Conservation (phyloP, 2,888 invertebrate species). For the Drosophila diplacantha region DNA sequence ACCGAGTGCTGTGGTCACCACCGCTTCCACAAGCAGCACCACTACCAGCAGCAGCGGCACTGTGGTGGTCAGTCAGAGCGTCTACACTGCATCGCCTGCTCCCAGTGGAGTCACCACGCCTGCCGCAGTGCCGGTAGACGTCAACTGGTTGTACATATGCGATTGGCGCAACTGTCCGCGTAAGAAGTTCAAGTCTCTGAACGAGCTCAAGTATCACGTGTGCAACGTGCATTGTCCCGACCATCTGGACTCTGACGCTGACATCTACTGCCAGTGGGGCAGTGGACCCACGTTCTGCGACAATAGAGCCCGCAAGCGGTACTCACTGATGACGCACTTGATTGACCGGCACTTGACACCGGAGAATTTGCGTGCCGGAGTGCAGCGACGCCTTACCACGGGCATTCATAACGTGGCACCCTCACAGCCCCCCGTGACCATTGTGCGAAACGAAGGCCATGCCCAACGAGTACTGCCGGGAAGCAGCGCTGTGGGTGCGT, state of each 20-base stretch:
- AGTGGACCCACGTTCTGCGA: slow-evolving; percentile 84
- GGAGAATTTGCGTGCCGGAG: slow-evolving; percentile 78
- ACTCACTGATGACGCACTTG: slow-evolving; percentile 97
- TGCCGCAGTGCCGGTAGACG: slow-evolving; percentile 60
- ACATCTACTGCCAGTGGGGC: slow-evolving; percentile 93
- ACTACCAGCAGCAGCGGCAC: slow-evolving; percentile 6
- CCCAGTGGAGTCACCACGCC: slow-evolving; percentile 15
- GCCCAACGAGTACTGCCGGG: slow-evolving; percentile 43
- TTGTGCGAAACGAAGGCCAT: slow-evolving; percentile 71
- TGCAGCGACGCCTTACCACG: slow-evolving; percentile 73
- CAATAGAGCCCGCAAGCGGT: slow-evolving; percentile 90
- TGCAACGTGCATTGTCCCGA: slow-evolving; percentile 90
- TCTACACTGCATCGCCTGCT: slow-evolving; percentile 18
- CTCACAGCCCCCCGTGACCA: slow-evolving; percentile 75
- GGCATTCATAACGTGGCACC: slow-evolving; percentile 71
- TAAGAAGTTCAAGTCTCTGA: slow-evolving; percentile 85
- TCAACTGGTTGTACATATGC: slow-evolving; percentile 84
- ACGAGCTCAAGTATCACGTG: slow-evolving; percentile 92
- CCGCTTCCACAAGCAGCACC: slow-evolving; percentile 6
- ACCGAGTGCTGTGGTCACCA: slow-evolving; percentile 3
- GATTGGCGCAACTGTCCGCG: slow-evolving; percentile 95
- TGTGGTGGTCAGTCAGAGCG: slow-evolving; percentile 25
- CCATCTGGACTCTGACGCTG: slow-evolving; percentile 81
- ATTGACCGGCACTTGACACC: slow-evolving; percentile 95
- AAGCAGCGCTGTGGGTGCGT: slow-evolving; percentile 78